Conservation (phyloP, 23 tunicate species). For the Ascidia mentula region DNA sequence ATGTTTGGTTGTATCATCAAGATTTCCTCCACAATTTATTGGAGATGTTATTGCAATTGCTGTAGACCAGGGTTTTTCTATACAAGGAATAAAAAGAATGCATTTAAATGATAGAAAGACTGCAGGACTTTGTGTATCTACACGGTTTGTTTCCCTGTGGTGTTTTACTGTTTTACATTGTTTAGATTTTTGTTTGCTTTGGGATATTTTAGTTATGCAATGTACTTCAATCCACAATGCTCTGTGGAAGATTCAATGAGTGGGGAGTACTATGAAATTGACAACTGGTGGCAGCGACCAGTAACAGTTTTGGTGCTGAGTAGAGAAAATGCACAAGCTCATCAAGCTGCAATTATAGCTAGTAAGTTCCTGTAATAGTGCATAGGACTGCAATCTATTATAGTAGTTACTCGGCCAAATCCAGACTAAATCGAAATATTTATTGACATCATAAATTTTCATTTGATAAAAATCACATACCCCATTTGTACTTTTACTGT, state of each 20-base stretch:
- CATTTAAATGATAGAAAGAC: constrained; percentile 59
- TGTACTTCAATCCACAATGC: constrained; percentile 47
- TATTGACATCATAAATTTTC: no score
- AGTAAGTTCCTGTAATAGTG: no score
- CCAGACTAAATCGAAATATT: no score
- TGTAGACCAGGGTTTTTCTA: constrained; percentile 39
- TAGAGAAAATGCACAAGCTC: constrained; percentile 59
- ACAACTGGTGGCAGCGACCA: constrained; percentile 74
- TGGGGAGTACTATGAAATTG: constrained; percentile 67
- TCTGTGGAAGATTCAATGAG: constrained; percentile 20
- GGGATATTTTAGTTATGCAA: constrained; percentile 44
- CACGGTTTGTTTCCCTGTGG: background rate
- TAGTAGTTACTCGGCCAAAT: no score
- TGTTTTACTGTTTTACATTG: no score
- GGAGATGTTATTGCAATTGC: constrained; percentile 49
- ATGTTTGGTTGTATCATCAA: constrained; percentile 62
- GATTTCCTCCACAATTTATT: constrained; percentile 59
- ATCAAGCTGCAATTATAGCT: constrained; percentile 42
- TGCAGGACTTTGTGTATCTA: constrained; percentile 25
- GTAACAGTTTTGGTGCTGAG: constrained; percentile 43
- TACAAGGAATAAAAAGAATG: constrained; percentile 47
- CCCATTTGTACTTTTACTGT: no score
- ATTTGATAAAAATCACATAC: no score
- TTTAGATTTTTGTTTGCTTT: no score
- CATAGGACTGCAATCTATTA: no score